Evolutionary conservation across 1,140 invertebrate species (phyloP).

Genomic region (Phymastichus coffea): DNA sequence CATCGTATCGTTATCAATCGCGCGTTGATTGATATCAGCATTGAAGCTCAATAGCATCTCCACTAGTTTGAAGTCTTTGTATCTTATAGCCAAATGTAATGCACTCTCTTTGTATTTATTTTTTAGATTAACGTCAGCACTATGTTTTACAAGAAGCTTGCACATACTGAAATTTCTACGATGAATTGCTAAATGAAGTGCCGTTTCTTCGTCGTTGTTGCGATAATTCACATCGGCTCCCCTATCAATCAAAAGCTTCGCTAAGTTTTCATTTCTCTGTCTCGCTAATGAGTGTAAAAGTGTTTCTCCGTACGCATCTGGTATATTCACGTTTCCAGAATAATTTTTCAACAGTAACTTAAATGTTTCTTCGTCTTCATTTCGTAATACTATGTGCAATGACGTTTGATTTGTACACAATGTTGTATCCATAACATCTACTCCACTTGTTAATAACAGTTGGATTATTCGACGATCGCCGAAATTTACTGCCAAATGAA

Average conservation of each 20-base stretch:
- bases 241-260: background rate
- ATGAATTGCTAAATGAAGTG: conserved; percentile 4
- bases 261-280: background rate
- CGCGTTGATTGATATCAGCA: background rate
- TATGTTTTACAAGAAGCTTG: background rate
- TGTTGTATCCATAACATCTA: background rate
- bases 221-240: background rate
- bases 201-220: conserved; percentile 6
- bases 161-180: background rate
- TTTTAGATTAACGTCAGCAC: background rate
- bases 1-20: background rate
- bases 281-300: conserved; percentile 5
- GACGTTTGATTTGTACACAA: background rate
- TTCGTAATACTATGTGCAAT: background rate
- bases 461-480: background rate
- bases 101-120: conserved; percentile 7
- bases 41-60: background rate
- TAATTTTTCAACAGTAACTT: background rate
- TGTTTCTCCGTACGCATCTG: conserved; percentile 7
- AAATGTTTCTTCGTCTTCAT: conserved; percentile 1
- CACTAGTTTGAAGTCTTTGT: conserved; percentile 1
- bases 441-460: conserved; percentile 2
- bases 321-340: background rate
- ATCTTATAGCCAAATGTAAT: conserved; percentile 4
- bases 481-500: background rate